Percentiles rank a stretch among this genome's conserved stretches.
These are phyloP conservation scores for Gobionotothen gibberifrons DNA, from an alignment of 2,797 vertebrate species.

Conservation along the genomic window DNA sequence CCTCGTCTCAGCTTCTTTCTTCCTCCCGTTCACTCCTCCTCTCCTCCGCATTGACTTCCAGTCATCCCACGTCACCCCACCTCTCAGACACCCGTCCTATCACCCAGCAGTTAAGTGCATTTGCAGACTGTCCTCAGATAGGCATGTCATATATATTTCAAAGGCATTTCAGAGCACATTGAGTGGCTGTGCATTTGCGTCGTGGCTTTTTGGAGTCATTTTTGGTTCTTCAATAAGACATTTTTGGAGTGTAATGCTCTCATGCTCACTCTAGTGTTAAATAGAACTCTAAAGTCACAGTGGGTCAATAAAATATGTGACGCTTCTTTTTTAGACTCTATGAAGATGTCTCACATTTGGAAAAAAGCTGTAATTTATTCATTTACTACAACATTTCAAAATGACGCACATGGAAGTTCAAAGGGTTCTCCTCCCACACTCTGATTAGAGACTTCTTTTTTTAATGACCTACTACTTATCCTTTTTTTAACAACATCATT, in stretches of 20 bases:
- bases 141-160: conserved; percentile 74
- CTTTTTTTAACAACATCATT: too few species aligned
- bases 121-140: conserved; percentile 64
- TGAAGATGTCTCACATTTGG: neutral
- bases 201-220: conserved; percentile 39
- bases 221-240: conserved; percentile 39
- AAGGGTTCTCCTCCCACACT: neutral
- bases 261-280: conserved; percentile 9
- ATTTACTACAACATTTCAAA: conserved; percentile 16
- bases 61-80: conserved; percentile 48
- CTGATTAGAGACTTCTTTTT: neutral
- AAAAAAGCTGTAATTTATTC: neutral
- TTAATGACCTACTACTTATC: neutral
- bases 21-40: conserved; percentile 30
- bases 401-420: neutral
- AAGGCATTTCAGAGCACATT: conserved; percentile 64
- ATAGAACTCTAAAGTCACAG: conserved; percentile 15
- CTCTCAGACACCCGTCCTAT: conserved; percentile 58
- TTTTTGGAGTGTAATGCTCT: conserved; percentile 35
- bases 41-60: conserved; percentile 40
- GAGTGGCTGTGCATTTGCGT: conserved; percentile 25
- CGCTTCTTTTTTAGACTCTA: neutral
- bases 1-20: conserved; percentile 30
- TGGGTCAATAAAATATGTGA: conserved; percentile 22
- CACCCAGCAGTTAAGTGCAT: conserved; percentile 63